Evolutionary conservation across 2,797 vertebrate genomes (phyloP).

Genomic region (Anguilla marmorata): DNA sequence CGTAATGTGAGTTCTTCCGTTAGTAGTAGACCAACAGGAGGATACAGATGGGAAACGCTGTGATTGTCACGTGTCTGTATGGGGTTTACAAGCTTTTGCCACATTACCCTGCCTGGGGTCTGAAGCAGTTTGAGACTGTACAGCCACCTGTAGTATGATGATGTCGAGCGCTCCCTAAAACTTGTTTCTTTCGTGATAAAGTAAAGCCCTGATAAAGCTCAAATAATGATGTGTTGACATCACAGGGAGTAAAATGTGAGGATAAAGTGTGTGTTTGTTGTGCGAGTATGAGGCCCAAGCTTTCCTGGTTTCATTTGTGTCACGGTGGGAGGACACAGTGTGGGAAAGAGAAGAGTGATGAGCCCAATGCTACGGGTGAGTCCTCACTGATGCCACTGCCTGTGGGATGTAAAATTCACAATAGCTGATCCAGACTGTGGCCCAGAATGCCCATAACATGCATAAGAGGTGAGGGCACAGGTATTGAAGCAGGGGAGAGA

Average conservation of each 20-base stretch:
- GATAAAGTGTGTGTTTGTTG: conserved; percentile 50
- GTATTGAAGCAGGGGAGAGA: conserved; percentile 7
- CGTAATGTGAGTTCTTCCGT: neutral
- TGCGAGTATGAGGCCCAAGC: conserved; percentile 59
- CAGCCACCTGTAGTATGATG: neutral
- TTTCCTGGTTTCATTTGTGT: conserved; percentile 39
- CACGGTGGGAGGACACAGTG: neutral
- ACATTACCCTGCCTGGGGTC: neutral
- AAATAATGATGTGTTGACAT: conserved; percentile 49
- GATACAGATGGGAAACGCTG: neutral
- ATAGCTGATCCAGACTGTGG: neutral
- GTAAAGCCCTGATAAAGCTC: neutral
- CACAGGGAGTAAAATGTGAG: conserved; percentile 33
- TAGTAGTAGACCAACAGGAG: conserved; percentile 6
- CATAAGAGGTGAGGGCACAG: conserved; percentile 14
- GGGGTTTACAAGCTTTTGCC: neutral
- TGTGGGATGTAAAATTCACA: conserved; percentile 50
- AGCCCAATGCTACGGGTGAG: conserved; percentile 23
- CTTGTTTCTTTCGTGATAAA: neutral
- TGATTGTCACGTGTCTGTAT: neutral
- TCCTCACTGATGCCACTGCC: conserved; percentile 38
- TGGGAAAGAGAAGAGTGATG: conserved; percentile 23
- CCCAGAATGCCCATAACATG: conserved; percentile 15
- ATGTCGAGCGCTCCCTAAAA: neutral
- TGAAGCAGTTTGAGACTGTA: neutral